phyloP scores from a whole-genome alignment of 2,888 invertebrate species.

The Eupithecia dodoneata region DNA sequence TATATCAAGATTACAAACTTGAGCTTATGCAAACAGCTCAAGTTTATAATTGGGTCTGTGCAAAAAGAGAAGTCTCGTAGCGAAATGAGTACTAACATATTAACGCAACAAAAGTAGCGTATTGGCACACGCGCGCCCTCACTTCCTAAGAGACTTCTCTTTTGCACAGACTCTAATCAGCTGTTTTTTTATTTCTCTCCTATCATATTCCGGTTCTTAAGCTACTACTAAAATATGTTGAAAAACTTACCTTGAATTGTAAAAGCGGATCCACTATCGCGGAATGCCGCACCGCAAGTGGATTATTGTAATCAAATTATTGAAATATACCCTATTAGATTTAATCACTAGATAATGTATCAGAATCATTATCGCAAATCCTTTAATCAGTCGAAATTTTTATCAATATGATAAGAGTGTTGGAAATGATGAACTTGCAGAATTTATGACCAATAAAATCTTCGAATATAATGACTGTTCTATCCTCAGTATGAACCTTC shows the following conservation, averaged over 20 bases:
- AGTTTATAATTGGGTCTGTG: too few relatives aligned
- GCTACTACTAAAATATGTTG: neutral
- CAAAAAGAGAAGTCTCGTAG: too few relatives aligned
- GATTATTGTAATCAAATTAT: slow-evolving; percentile 66
- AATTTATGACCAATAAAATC: neutral
- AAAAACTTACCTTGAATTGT: slow-evolving; percentile 52
- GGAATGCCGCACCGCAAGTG: slow-evolving; percentile 56
- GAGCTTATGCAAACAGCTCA: too few relatives aligned
- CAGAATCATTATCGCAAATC: slow-evolving; percentile 49
- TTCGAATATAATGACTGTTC: neutral
- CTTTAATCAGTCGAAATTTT: slow-evolving; percentile 21
- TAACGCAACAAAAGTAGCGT: too few relatives aligned
- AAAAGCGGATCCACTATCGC: slow-evolving; percentile 50
- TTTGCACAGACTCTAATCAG: neutral
- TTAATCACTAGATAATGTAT: slow-evolving; percentile 58
- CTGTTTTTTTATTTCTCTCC: neutral
- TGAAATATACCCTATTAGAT: slow-evolving; percentile 60
- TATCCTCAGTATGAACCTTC: neutral
- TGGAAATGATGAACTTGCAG: slow-evolving; percentile 1
- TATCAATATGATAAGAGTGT: slow-evolving; percentile 21
- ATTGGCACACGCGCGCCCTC: too few relatives aligned
- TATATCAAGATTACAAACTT: too few relatives aligned
- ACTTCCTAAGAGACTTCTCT: too few relatives aligned
- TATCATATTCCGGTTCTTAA: neutral
- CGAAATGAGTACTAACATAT: too few relatives aligned